Conservation (phyloP, 1,140 invertebrate genomes). For the Pomacea maculata region DNA sequence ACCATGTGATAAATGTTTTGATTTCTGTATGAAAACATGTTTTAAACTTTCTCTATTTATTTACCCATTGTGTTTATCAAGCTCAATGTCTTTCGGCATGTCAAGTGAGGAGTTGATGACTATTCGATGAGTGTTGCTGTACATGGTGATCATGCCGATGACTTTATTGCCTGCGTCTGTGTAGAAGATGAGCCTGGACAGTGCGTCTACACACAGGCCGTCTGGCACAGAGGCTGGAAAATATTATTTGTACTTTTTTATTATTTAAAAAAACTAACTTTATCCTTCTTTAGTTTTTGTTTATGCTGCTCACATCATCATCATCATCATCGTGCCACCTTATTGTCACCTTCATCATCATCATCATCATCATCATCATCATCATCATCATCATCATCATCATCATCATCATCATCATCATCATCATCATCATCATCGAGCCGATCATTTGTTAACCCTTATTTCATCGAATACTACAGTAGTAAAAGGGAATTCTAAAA, state of each 20-base stretch:
- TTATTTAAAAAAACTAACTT: too few species aligned
- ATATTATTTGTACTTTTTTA: too few species aligned
- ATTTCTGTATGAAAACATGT: too few species aligned
- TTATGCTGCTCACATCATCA: background rate
- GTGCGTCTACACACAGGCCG: constrained; percentile 48
- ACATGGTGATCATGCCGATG: constrained; percentile 43
- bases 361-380: too few species aligned
- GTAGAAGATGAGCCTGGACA: constrained; percentile 47
- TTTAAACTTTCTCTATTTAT: too few species aligned
- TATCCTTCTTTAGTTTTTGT: too few species aligned
- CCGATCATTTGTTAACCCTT: background rate
- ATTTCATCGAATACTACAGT: background rate
- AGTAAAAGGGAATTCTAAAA: background rate
- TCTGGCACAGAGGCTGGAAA: constrained; percentile 39
- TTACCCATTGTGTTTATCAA: constrained; percentile 76
- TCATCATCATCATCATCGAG: too few species aligned
- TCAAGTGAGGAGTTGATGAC: constrained; percentile 85
- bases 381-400: background rate
- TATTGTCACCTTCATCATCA: too few species aligned
- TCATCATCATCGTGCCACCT: background rate
- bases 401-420: background rate
- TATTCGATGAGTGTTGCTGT: constrained; percentile 72
- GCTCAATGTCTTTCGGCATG: constrained; percentile 91
- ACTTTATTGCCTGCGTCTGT: constrained; percentile 50
- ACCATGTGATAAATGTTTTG: too few species aligned